Evolutionary conservation across 2,797 vertebrate species (phyloP).

Genomic region (Ataeniobius toweri): DNA sequence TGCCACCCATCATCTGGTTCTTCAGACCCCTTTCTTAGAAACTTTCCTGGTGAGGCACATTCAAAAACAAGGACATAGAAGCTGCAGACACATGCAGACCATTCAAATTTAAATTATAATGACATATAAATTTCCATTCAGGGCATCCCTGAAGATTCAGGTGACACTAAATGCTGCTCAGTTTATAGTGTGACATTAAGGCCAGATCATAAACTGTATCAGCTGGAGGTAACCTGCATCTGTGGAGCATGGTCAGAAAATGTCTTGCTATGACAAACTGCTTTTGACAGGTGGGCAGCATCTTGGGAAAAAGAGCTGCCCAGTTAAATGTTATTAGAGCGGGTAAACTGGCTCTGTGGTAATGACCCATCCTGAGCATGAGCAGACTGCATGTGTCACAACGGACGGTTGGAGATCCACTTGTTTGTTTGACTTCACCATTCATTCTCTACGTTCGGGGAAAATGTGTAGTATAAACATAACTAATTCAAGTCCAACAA

Average conservation of each 20-base stretch:
- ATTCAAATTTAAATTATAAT: constrained; percentile 24
- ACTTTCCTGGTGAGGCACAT: constrained; percentile 10
- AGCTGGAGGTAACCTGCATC: constrained; percentile 34
- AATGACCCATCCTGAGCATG: background rate
- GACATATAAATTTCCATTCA: constrained; percentile 28
- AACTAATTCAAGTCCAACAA: constrained; percentile 13
- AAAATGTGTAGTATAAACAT: constrained; percentile 15
- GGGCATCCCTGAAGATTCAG: constrained; percentile 35
- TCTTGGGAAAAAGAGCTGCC: constrained; percentile 44
- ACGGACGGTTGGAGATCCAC: background rate
- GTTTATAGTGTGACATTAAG: constrained; percentile 44
- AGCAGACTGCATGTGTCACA: background rate
- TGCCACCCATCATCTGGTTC: background rate
- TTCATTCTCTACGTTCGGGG: background rate
- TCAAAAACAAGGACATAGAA: constrained; percentile 20
- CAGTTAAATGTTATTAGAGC: constrained; percentile 27
- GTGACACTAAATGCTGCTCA: constrained; percentile 35
- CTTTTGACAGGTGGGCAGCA: constrained; percentile 60
- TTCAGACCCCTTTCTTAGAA: constrained; percentile 12
- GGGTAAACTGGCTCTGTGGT: constrained; percentile 9
- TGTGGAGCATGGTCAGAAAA: constrained; percentile 30
- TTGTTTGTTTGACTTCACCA: background rate
- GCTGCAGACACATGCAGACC: constrained; percentile 8
- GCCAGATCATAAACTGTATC: constrained; percentile 29
- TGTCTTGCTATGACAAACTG: constrained; percentile 49